A percentile compares a stretch with the other conserved stretches of the same genome.
These are phyloP conservation scores for Drosophila melanica DNA, from an alignment of 1,140 invertebrate genomes.

Conservation along the genomic window DNA sequence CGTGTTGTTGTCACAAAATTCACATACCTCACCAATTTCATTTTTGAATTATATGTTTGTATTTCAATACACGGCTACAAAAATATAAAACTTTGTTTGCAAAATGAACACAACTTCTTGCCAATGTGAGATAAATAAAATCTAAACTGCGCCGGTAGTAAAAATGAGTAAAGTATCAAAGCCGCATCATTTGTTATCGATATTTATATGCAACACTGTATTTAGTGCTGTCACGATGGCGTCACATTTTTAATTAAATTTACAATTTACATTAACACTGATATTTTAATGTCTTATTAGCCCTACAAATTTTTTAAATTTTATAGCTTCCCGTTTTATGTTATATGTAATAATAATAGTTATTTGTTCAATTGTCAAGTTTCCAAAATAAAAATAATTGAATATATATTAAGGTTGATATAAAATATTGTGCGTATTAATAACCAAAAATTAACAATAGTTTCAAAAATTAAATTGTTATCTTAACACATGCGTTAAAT, in stretches of 20 bases:
- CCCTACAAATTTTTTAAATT: too few relatives aligned
- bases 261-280: too few relatives aligned
- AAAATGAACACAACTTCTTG: slow-evolving; percentile 2
- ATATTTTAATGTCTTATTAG: too few relatives aligned
- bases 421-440: too few relatives aligned
- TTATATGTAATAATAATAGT: too few relatives aligned
- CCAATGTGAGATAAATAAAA: slow-evolving; percentile 21
- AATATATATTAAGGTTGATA: too few relatives aligned
- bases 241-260: not conserved
- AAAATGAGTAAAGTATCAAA: slow-evolving; percentile 20
- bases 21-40: slow-evolving; percentile 47
- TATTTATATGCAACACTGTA: slow-evolving; percentile 6
- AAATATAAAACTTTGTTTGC: not conserved
- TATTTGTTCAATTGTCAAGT: too few relatives aligned
- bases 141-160: slow-evolving; percentile 14
- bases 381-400: too few relatives aligned
- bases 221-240: slow-evolving; percentile 13
- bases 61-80: not conserved
- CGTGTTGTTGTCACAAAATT: not conserved
- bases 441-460: too few relatives aligned
- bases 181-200: slow-evolving; percentile 21
- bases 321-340: too few relatives aligned
- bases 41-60: slow-evolving; percentile 7
- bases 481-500: too few relatives aligned
- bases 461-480: too few relatives aligned